These are phyloP conservation scores for Eilema sororculum DNA, from an alignment of 2,888 invertebrate species.

Conservation along the genomic window DNA sequence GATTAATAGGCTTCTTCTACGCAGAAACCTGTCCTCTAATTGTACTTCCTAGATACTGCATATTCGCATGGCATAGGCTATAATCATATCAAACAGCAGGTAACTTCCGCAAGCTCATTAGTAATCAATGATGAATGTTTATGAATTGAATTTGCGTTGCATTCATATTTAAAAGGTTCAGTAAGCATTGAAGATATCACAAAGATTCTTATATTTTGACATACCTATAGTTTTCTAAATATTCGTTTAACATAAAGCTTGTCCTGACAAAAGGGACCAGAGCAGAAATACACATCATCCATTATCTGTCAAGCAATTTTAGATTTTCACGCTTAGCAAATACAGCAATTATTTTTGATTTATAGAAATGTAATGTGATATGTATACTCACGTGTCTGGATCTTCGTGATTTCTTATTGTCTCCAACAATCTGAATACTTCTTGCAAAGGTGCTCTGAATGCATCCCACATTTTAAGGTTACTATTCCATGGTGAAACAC, in stretches of 20 bases:
- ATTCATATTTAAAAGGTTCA: conserved; percentile 14
- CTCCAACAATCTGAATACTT: conserved; percentile 95
- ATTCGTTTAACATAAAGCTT: not conserved
- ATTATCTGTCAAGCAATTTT: not conserved
- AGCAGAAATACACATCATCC: not conserved
- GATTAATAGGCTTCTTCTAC: no score
- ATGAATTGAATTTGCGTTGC: conserved; percentile 10
- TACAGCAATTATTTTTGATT: not conserved
- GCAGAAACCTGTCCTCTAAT: not conserved
- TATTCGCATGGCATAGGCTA: not conserved
- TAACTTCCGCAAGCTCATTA: conserved; percentile 21
- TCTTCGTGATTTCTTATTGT: conserved; percentile 94
- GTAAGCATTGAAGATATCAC: not conserved
- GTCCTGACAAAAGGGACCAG: not conserved
- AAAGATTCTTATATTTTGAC: not conserved
- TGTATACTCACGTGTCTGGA: conserved; percentile 87
- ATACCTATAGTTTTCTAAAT: not conserved
- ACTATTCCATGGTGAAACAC: conserved; percentile 95
- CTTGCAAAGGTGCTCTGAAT: conserved; percentile 95
- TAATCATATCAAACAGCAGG: not conserved
- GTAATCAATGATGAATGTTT: conserved; percentile 18
- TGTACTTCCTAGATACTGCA: not conserved
- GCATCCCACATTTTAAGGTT: conserved; percentile 95
- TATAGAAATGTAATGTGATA: not conserved
- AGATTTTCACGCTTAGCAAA: not conserved